phyloP scores from a whole-genome alignment of 1,140 invertebrate species.

The Whitmania pigra region DNA sequence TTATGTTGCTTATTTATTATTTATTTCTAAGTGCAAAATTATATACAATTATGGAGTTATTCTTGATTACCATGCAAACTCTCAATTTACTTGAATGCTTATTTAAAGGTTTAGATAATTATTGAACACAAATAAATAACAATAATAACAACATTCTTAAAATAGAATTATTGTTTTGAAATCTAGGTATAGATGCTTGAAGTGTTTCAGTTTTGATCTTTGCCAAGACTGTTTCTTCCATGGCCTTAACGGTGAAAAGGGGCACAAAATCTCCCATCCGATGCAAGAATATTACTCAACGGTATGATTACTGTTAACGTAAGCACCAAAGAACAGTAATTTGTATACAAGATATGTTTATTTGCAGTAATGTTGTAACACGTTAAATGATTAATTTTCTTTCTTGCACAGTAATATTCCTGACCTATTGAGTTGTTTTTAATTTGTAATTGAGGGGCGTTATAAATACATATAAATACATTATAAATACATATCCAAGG shows the following conservation, averaged over 20 bases:
- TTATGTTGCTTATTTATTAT: too few relatives aligned
- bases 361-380: not conserved
- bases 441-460: too few relatives aligned
- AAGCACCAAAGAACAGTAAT: not conserved
- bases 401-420: too few relatives aligned
- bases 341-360: not conserved
- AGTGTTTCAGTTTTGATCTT: conserved; percentile 99
- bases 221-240: conserved; percentile 99
- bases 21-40: too few relatives aligned
- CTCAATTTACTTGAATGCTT: too few relatives aligned
- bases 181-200: conserved; percentile 81
- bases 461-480: too few relatives aligned
- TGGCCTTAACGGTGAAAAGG: conserved; percentile 81
- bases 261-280: conserved; percentile 93
- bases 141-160: not conserved
- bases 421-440: too few relatives aligned
- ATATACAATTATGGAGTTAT: too few relatives aligned
- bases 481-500: too few relatives aligned
- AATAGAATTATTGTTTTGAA: not conserved
- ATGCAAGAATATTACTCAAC: conserved; percentile 99
- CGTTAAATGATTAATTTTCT: too few relatives aligned
- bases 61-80: too few relatives aligned
- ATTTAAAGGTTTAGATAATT: not conserved
- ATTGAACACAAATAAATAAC: not conserved
- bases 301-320: conserved; percentile 43